Percentiles rank a stretch among this genome's conserved stretches.
phyloP scores from a whole-genome alignment of 2,113 vertebrate genomes.

The Mormoops blainvillei region DNA sequence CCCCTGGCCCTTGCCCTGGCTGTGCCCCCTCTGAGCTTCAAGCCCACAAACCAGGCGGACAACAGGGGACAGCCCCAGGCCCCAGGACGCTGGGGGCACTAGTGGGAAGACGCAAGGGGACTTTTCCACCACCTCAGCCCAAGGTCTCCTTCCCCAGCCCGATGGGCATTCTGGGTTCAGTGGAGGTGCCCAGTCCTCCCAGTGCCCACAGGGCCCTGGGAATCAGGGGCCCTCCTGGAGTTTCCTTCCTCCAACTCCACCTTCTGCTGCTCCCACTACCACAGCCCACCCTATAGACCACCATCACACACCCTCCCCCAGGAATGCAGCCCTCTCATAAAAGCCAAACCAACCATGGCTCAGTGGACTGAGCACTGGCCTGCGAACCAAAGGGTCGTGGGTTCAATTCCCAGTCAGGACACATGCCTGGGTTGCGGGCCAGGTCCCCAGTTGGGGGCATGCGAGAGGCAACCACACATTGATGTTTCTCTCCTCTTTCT shows the following conservation, averaged over 20 bases:
- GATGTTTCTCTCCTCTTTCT: no score
- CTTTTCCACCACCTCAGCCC: no score
- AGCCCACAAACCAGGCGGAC: neutral
- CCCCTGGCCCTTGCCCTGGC: neutral
- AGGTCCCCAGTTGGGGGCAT: no score
- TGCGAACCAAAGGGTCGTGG: no score
- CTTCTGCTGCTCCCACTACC: neutral
- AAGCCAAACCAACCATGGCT: neutral
- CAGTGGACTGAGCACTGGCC: no score
- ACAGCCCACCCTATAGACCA: neutral
- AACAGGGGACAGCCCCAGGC: neutral
- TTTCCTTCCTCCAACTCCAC: neutral
- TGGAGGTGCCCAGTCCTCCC: neutral
- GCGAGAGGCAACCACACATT: no score
- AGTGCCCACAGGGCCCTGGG: neutral
- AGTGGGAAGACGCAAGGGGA: neutral
- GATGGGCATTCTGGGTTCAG: neutral
- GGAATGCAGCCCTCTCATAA: constrained; percentile 6
- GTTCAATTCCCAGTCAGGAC: no score
- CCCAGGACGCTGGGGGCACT: neutral
- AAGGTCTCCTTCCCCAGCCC: neutral
- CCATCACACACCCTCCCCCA: neutral
- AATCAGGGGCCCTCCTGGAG: neutral
- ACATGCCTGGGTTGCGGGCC: no score
- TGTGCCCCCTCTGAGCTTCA: neutral